A percentile compares a stretch with the other conserved stretches of the same genome.
These are phyloP conservation scores for Caenorhabditis remanei DNA, from an alignment of 1,140 invertebrate genomes.

Conservation along the genomic window DNA sequence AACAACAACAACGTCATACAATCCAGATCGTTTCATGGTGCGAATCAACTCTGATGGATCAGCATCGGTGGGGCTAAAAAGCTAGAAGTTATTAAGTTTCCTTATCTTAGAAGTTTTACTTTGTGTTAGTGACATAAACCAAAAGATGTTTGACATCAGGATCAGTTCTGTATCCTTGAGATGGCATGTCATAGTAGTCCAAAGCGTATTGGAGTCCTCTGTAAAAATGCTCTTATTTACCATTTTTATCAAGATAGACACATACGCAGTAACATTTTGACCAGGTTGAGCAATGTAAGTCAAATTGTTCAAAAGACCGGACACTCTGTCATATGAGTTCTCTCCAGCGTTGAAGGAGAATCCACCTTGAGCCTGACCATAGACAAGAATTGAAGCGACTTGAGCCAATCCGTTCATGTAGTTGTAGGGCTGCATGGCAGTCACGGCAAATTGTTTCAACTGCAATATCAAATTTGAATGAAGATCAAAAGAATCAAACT, in stretches of 20 bases:
- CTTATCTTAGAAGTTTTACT: neutral
- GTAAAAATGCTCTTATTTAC: neutral
- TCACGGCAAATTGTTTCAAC: constrained; percentile 56
- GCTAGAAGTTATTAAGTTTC: neutral
- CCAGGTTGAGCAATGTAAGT: constrained; percentile 44
- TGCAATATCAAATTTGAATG: neutral
- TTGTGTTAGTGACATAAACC: constrained; percentile 62
- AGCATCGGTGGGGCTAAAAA: constrained; percentile 55
- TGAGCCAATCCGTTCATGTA: constrained; percentile 43
- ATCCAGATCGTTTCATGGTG: constrained; percentile 44
- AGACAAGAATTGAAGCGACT: constrained; percentile 55
- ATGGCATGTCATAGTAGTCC: constrained; percentile 22
- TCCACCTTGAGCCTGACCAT: constrained; percentile 53
- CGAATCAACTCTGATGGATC: constrained; percentile 34
- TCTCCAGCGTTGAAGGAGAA: constrained; percentile 56
- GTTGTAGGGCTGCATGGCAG: constrained; percentile 50
- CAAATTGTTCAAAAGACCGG: constrained; percentile 25
- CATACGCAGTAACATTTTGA: constrained; percentile 49
- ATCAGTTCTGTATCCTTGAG: constrained; percentile 47
- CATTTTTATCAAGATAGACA: neutral
- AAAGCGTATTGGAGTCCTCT: constrained; percentile 56
- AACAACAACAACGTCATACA: constrained; percentile 45
- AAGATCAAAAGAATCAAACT: no score
- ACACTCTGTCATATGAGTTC: constrained; percentile 22
- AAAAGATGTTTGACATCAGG: constrained; percentile 54